Evolutionary conservation across 2,888 invertebrate species (phyloP).

Genomic region (Lissonota sp.): DNA sequence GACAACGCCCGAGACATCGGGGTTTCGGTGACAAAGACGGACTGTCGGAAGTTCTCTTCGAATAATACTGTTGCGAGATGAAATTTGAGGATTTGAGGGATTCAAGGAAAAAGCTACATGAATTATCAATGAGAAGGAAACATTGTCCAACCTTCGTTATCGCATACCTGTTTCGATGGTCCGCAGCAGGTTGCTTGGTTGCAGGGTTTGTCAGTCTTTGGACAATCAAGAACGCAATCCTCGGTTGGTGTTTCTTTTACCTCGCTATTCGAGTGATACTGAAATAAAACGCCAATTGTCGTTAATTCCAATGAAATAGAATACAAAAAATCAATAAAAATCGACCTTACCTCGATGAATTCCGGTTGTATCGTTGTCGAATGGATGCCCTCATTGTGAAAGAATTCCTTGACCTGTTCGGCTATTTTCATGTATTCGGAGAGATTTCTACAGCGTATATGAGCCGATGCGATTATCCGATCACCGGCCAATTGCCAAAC

Average conservation of each 20-base stretch:
- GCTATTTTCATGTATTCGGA: constrained; percentile 99
- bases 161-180: constrained; percentile 89
- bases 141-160: neutral
- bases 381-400: constrained; percentile 99
- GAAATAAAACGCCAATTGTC: constrained; percentile 59
- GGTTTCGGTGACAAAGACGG: constrained; percentile 68
- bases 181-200: constrained; percentile 95
- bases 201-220: constrained; percentile 92
- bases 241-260: constrained; percentile 84
- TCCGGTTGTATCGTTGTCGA: constrained; percentile 99
- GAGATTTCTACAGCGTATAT: constrained; percentile 96
- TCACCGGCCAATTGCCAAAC: constrained; percentile 99
- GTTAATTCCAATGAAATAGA: neutral
- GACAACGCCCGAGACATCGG: constrained; percentile 76
- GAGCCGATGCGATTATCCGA: constrained; percentile 98
- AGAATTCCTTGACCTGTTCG: constrained; percentile 97
- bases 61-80: constrained; percentile 69
- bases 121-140: neutral
- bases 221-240: constrained; percentile 94
- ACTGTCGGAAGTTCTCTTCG: constrained; percentile 71
- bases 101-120: neutral
- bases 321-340: neutral
- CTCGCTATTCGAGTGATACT: constrained; percentile 84
- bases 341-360: constrained; percentile 91
- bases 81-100: constrained; percentile 42